These are phyloP conservation scores for Tachysurus fulvidraco DNA, from an alignment of 2,113 vertebrate species.

Conservation along the genomic window DNA sequence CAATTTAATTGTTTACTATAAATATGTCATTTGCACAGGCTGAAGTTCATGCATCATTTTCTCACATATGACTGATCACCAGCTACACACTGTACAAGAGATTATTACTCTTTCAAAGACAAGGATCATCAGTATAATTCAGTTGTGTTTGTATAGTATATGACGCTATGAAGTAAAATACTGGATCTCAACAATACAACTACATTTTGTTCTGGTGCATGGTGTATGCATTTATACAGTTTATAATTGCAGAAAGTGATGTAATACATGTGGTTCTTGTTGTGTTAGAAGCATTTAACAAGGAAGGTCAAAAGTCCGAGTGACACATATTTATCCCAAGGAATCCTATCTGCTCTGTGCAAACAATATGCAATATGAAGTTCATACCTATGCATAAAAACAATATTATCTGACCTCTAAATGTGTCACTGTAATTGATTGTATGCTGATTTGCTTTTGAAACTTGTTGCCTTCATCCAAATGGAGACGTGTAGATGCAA, in stretches of 20 bases:
- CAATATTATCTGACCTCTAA: slow-evolving; percentile 57
- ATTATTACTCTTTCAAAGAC: slow-evolving; percentile 34
- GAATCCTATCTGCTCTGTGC: slow-evolving; percentile 33
- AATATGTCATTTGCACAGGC: slow-evolving; percentile 51
- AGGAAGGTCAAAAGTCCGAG: slow-evolving; percentile 51
- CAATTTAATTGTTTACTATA: slow-evolving; percentile 58
- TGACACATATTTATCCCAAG: slow-evolving; percentile 31
- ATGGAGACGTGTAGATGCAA: slow-evolving; percentile 49
- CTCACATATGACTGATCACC: slow-evolving; percentile 25
- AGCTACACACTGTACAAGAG: slow-evolving; percentile 11
- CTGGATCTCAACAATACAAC: neutral
- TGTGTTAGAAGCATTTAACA: slow-evolving; percentile 34
- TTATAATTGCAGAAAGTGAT: slow-evolving; percentile 14
- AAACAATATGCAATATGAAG: slow-evolving; percentile 52
- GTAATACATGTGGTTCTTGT: slow-evolving; percentile 30
- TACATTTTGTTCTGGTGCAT: neutral
- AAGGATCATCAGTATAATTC: slow-evolving; percentile 15
- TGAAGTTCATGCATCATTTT: slow-evolving; percentile 45
- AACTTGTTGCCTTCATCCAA: slow-evolving; percentile 35
- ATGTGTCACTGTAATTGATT: slow-evolving; percentile 50
- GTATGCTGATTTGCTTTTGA: slow-evolving; percentile 40
- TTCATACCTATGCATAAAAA: slow-evolving; percentile 44
- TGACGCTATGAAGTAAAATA: slow-evolving; percentile 2
- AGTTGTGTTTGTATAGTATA: slow-evolving; percentile 22
- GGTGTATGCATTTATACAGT: slow-evolving; percentile 5